Base-by-base conservation (phyloP, 1,140 invertebrate genomes). In the Euura lappo region DNA sequence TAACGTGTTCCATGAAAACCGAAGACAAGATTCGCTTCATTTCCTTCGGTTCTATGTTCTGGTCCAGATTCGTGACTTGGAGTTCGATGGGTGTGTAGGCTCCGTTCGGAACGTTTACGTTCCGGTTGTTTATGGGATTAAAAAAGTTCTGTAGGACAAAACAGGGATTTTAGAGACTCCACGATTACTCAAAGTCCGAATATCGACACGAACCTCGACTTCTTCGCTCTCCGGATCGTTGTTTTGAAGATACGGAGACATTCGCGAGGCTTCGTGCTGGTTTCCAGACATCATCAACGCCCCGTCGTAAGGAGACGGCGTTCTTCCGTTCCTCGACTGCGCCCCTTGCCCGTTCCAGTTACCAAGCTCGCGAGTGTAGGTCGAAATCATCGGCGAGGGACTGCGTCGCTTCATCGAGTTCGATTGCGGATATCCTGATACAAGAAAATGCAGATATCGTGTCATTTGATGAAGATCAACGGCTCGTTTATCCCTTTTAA, bases 31-130 rank as follows among this genome's bases (percentile, higher is more conserved):
- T 90, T 67, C 89, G 90, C 78, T 91, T 92, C 89, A 95, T 91
- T 78, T 94, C 93, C 69, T 91, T 90, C 4, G 90, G 85, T 80
- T 93, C 92, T 76, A 94, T 93, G 74, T 90, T 93, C 77, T 93
- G 92, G 87, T 95, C 94, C 68, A 95, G 86, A 86, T 95, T 95
- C 44, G 93, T 92, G 42, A 95, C 91, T 76, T 92, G 88, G 4
- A 95, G 84, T 82, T 94, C 93, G 13, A 95, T 91, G 1, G 90
- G 89, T 67, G 77, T 78, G 70, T 79, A 80, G n/a, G 71, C 68
- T 64, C 75, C 79, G 77, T 79, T 85, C 8, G 68, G 78, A 70
- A 69, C 74, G 71, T 71, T 73, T 71, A 77, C 76, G 73, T 79
- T 83, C n/a, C 83, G 81, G 78, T 77, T 86, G 67, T 81, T 87